Evolutionary conservation across 2,888 invertebrate genomes (phyloP).

Genomic region (Oscheius sp.): DNA sequence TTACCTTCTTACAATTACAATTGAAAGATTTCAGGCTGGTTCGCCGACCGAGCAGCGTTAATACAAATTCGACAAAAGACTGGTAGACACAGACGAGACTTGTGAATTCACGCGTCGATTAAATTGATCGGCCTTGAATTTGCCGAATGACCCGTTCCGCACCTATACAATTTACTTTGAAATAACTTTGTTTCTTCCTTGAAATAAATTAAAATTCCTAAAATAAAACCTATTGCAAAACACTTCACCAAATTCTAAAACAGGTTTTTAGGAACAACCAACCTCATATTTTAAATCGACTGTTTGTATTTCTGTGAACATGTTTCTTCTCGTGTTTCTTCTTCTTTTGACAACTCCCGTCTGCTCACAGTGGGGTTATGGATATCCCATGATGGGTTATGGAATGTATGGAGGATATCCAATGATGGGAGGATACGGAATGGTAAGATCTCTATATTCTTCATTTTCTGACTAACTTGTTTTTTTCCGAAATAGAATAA

Average conservation of each 20-base stretch:
- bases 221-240: neutral
- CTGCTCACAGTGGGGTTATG: slow-evolving; percentile 4
- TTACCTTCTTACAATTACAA: neutral
- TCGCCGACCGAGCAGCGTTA: slow-evolving; percentile 49
- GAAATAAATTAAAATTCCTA: too few relatives aligned
- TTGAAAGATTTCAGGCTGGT: slow-evolving; percentile 6
- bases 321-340: slow-evolving; percentile 1
- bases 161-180: slow-evolving; percentile 17
- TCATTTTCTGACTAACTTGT: neutral
- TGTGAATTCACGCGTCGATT: slow-evolving; percentile 7
- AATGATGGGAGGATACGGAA: slow-evolving; percentile 26
- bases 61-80: slow-evolving; percentile 48
- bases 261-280: slow-evolving; percentile 6
- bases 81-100: slow-evolving; percentile 31
- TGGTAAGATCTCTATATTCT: too few relatives aligned
- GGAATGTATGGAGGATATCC: slow-evolving; percentile 9
- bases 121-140: slow-evolving; percentile 9
- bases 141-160: slow-evolving; percentile 13
- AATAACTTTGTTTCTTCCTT: too few relatives aligned
- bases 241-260: slow-evolving; percentile 18
- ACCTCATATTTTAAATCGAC: neutral
- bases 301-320: neutral
- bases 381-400: slow-evolving; percentile 17
- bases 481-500: neutral
- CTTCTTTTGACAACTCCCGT: slow-evolving; percentile 1